Percentiles rank a stretch among this genome's conserved stretches.
Conservation (phyloP, 2,113 vertebrate genomes). For the Hepsetus odoe region DNA sequence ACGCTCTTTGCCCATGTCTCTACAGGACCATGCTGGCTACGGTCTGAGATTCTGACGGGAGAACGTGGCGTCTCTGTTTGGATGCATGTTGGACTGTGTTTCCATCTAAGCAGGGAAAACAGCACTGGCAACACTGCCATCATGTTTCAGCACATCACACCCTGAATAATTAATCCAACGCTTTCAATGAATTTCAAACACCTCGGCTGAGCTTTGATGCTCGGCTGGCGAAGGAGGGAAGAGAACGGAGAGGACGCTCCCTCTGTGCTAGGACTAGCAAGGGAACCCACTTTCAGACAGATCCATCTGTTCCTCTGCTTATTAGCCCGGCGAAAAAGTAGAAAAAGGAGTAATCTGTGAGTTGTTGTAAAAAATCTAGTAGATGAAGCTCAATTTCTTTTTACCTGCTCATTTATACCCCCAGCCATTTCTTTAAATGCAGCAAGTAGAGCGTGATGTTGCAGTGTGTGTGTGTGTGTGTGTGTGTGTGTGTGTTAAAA, state of each 20-base stretch:
- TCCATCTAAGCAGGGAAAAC: conserved; percentile 30
- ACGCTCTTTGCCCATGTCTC: too few relatives aligned
- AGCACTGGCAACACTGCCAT: conserved; percentile 3
- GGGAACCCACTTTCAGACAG: conserved; percentile 27
- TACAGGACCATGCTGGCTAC: background rate
- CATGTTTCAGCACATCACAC: conserved; percentile 18
- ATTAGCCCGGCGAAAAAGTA: background rate
- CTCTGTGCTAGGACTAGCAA: conserved; percentile 7
- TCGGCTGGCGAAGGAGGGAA: conserved; percentile 6
- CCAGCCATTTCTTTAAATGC: too few relatives aligned
- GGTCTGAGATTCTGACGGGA: background rate
- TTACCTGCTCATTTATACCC: too few relatives aligned
- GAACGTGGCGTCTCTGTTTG: background rate
- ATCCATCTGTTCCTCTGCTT: conserved; percentile 58
- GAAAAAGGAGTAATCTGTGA: background rate
- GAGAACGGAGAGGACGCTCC: conserved; percentile 7
- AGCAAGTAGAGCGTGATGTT: too few relatives aligned
- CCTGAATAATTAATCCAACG: conserved; percentile 58
- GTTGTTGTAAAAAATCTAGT: too few relatives aligned
- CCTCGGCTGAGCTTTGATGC: conserved; percentile 45
- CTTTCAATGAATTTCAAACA: conserved; percentile 56
- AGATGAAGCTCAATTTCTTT: too few relatives aligned
- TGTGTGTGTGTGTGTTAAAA: too few relatives aligned
- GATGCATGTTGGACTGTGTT: background rate
- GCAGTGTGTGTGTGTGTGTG: too few relatives aligned